Evolutionary conservation across 1,140 invertebrate species (phyloP).

Genomic region (Heliconius hewitsoni): DNA sequence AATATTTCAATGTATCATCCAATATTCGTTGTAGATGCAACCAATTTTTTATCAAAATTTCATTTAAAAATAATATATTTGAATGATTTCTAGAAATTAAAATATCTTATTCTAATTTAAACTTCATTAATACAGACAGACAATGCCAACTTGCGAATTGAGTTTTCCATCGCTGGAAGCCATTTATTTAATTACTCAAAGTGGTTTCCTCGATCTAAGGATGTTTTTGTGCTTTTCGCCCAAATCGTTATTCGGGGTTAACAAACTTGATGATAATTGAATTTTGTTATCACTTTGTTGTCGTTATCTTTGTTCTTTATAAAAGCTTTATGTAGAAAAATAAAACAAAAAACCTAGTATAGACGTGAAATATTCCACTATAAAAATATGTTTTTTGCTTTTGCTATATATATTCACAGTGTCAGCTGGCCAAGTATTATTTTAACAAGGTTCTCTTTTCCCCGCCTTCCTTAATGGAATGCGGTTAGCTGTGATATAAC

Average conservation of each 20-base stretch:
- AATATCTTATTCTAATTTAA: no score
- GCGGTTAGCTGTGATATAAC: background rate
- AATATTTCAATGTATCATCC: no score
- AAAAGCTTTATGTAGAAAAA: background rate
- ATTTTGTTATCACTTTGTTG: constrained; percentile 1
- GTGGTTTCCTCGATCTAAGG: constrained; percentile 13
- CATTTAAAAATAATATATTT: no score
- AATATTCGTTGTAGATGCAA: no score
- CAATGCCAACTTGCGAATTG: no score
- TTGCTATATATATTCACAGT: background rate
- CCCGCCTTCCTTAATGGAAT: background rate
- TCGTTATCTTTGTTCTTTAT: background rate
- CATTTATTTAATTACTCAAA: constrained; percentile 18
- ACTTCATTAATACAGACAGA: no score
- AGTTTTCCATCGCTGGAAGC: background rate
- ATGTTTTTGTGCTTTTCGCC: constrained; percentile 10
- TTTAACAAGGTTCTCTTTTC: constrained; percentile 4
- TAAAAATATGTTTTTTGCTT: background rate
- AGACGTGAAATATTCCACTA: background rate
- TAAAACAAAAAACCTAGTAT: background rate
- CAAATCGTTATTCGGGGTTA: constrained; percentile 1
- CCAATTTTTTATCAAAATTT: no score
- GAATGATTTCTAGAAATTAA: no score
- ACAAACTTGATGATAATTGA: constrained; percentile 2
- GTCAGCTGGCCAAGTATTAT: background rate